These are phyloP conservation scores for Embidobia sp. DNA, from an alignment of 2,888 invertebrate genomes.

Conservation along the genomic window DNA sequence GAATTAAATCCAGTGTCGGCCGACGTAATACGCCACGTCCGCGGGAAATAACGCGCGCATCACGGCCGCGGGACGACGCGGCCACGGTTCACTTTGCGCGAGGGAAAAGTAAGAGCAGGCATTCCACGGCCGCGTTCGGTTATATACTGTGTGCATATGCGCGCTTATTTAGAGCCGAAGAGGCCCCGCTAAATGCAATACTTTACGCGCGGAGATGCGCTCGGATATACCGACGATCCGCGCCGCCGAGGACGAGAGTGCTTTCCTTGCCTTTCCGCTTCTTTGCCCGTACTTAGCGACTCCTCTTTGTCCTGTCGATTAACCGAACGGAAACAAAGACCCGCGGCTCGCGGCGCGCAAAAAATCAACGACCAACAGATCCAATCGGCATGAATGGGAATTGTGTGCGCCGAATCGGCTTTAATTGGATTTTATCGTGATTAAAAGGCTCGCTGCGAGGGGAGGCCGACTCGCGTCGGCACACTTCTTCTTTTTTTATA, in stretches of 20 bases:
- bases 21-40: constrained; percentile 48
- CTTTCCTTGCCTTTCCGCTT: constrained; percentile 57
- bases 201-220: constrained; percentile 62
- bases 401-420: constrained; percentile 56
- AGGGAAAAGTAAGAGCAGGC: constrained; percentile 73
- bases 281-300: constrained; percentile 53
- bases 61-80: constrained; percentile 52
- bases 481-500: constrained; percentile 24
- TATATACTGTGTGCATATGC: constrained; percentile 54
- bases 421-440: constrained; percentile 64
- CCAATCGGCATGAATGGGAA: constrained; percentile 57
- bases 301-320: constrained; percentile 63
- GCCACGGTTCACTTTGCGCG: constrained; percentile 63
- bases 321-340: constrained; percentile 61
- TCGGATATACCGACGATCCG: constrained; percentile 48
- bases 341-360: constrained; percentile 41
- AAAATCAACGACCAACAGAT: constrained; percentile 46
- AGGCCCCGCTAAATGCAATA: constrained; percentile 59
- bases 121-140: constrained; percentile 66
- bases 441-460: constrained; percentile 37
- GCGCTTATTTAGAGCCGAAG: constrained; percentile 59
- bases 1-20: constrained; percentile 47
- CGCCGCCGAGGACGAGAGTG: constrained; percentile 21
- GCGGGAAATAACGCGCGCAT: constrained; percentile 58
- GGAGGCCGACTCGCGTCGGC: constrained; percentile 18